Base-by-base conservation (phyloP, 2,797 vertebrate species). In the Parambassis ranga region DNA sequence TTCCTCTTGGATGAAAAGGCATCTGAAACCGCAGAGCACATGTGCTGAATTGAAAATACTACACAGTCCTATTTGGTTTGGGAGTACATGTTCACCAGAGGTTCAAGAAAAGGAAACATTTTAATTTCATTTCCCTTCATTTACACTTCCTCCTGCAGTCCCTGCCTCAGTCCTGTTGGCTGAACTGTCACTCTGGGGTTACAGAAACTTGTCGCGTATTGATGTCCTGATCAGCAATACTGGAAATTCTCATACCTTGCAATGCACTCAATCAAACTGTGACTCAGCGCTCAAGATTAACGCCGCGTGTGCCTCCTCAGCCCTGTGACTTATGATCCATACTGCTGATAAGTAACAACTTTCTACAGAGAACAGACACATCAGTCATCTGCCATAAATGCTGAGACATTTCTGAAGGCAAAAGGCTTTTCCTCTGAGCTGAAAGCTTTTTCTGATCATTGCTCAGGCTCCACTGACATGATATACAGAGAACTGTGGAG, bases 241-340 rank as follows among this genome's bases (percentile, higher is more conserved):
- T 51, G 57, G 74, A 81, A 76, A 73, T 46, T 43, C 65, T 76
- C 37, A 44, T 71, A 82, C 46, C 65, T 75, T 60, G 51, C 30
- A 73, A 68, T 49, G 5, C 23, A 58, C 57, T 63, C 61, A 65
- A 90, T 92, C 90, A 90, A 87, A 70, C 49, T 59, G 77, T 92
- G 76, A 59, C 66, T 88, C 81, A 38, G 62, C 77, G 59, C 68
- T 77, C 63, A 68, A 81, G 85, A 89, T 84, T 81, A 87, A 71
- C 30, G 24, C 33, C 61, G 38, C 24, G 56, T 78, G 47, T 14
- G 20, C 58, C 69, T 74, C 67, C 62, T 65, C 65, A 42, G 67
- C 53, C 77, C 30, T 19, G 28, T 87, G 85, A 91, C 82, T 90
- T 92, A 87, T 67, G 77, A 77, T 68, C 84, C 83, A 70, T 80